phyloP scores from a whole-genome alignment of 2,113 vertebrate species.

The Melanostigma gelatinosum region DNA sequence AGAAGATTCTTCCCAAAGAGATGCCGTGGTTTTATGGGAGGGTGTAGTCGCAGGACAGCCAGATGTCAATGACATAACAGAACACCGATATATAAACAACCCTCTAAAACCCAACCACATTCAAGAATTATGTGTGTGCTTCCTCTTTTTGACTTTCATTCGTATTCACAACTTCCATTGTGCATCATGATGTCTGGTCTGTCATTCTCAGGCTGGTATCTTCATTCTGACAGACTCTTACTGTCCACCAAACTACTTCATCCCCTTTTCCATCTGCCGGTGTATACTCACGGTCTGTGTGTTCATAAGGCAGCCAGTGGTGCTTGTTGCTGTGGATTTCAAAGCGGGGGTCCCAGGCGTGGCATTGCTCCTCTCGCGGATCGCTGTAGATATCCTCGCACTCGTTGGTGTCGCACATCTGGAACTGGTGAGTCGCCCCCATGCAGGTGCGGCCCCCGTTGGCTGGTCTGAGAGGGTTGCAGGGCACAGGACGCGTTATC shows the following conservation, averaged over 20 bases:
- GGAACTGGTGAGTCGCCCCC: slow-evolving; percentile 90
- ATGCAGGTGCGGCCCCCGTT: slow-evolving; percentile 92
- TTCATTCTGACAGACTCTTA: slow-evolving; percentile 9
- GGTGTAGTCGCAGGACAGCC: slow-evolving; percentile 56
- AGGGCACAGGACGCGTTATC: not conserved
- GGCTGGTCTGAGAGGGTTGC: slow-evolving; percentile 85
- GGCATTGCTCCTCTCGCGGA: slow-evolving; percentile 93
- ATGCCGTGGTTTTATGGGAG: slow-evolving; percentile 58
- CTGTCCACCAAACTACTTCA: not conserved
- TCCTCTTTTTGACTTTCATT: slow-evolving; percentile 26
- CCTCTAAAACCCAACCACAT: slow-evolving; percentile 35
- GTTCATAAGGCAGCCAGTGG: slow-evolving; percentile 97
- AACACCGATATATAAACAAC: slow-evolving; percentile 44
- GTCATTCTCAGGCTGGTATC: not conserved
- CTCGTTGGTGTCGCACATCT: slow-evolving; percentile 91
- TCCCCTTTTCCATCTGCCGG: not conserved
- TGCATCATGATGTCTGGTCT: slow-evolving; percentile 9
- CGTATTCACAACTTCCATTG: slow-evolving; percentile 19
- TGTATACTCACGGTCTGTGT: slow-evolving; percentile 88
- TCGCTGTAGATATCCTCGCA: slow-evolving; percentile 90
- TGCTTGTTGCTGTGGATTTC: slow-evolving; percentile 90
- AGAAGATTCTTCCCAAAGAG: slow-evolving; percentile 46
- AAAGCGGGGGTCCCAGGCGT: slow-evolving; percentile 88
- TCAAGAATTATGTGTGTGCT: slow-evolving; percentile 32
- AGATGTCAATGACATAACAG: slow-evolving; percentile 58